Evolutionary conservation across 2,113 vertebrate species (phyloP), one percentile per base, ranked within the genome.

Genomic region (Tetrax tetrax): DNA sequence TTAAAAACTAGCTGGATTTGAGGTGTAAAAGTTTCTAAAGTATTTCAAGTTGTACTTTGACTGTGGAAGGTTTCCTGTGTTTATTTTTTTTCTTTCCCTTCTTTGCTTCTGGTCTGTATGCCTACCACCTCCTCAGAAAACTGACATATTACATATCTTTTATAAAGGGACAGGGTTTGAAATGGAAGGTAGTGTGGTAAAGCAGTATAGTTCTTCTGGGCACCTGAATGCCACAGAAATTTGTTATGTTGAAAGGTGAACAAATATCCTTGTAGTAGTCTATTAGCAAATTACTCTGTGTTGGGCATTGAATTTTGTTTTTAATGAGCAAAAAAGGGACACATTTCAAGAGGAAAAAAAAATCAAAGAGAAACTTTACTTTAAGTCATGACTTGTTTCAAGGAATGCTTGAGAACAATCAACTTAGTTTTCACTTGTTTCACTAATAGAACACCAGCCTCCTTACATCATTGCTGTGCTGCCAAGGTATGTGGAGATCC

Each of bases 381-480:
- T 75, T 38, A 69, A 87, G 14, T 71, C 33, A 18, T 38, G 68
- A 8, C 16, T 89, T 78, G 24, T 90, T 95, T 81, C 7, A 41
- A 71, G 33, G 50, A 35, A 12, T 71, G 33, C 24, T 83, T 64
- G 51, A 47, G n/a, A 56, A 12, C 19, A 53, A 64, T n/a, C 25
- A 37, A 5, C 18, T 37, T 72, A 3, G 1, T 43, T 71, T 82
- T 69, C 22, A 8, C 50, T 63, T 91, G 11, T 97, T 87, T 80
- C 41, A 27, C 24, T n/a, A 51, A 19, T 84, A 99, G 99, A 99
- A 66, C 99, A 99, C 90, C 99, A 99, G 97, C 99, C 99, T 83
- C 99, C 99, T 5, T 99, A 99, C 97, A 99, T 99, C 97, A 98
- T 99, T 22, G 99, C 99, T 2, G 99, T 99, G 72, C 97, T 99